These are phyloP conservation scores for Myotis vivesi DNA, from an alignment of 2,797 vertebrate genomes.

Conservation along the genomic window DNA sequence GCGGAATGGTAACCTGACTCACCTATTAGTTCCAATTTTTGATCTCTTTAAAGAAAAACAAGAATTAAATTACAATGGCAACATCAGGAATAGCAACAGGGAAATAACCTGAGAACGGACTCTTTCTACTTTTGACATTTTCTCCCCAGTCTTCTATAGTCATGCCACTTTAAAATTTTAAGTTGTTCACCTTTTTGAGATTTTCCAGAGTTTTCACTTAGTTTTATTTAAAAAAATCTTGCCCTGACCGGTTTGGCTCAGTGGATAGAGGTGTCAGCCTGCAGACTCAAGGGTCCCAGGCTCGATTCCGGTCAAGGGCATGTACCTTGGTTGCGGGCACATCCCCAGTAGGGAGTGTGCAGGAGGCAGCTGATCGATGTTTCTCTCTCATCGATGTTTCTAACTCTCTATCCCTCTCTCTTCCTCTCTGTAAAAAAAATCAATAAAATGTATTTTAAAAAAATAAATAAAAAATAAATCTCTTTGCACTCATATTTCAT, in stretches of 20 bases:
- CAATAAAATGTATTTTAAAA: background rate
- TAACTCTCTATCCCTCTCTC: too few relatives aligned
- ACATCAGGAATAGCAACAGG: background rate
- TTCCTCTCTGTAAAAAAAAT: too few relatives aligned
- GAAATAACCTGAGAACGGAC: background rate
- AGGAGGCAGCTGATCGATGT: too few relatives aligned
- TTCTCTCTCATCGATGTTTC: too few relatives aligned
- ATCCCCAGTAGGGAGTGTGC: too few relatives aligned
- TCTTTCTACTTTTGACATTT: slow-evolving; percentile 12
- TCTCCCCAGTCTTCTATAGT: background rate
- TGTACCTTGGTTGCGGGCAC: too few relatives aligned
- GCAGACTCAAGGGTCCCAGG: too few relatives aligned
- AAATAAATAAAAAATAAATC: background rate
- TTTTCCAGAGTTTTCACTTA: slow-evolving; percentile 19
- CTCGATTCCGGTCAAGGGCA: too few relatives aligned
- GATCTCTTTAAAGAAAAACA: background rate
- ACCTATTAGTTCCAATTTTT: background rate
- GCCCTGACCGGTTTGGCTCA: too few relatives aligned
- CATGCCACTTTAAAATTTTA: slow-evolving; percentile 17
- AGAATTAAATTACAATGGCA: background rate
- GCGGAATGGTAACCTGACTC: background rate
- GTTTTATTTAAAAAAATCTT: background rate
- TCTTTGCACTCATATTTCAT: slow-evolving; percentile 38
- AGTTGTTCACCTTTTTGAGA: slow-evolving; percentile 38
- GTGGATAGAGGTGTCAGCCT: too few relatives aligned